Evolutionary conservation across 2,888 invertebrate species (phyloP), one percentile per base, ranked within the genome.

Genomic region (Oscheius myriophilus): DNA sequence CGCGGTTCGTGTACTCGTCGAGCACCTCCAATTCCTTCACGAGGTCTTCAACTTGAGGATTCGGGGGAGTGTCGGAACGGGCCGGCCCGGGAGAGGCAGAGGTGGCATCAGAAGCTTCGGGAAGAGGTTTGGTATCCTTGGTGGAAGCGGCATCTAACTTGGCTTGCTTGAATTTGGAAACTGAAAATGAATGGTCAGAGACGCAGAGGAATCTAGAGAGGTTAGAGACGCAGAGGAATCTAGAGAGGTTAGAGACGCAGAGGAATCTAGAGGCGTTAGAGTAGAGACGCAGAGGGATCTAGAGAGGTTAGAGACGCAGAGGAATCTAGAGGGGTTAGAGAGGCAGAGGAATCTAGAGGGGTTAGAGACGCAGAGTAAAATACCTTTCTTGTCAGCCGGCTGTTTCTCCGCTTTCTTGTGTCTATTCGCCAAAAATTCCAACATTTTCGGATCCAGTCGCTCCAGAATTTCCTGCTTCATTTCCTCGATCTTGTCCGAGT

Each of bases 1-100:
- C 65, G 16, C 71, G 61, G 67, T 69, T 69, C 23, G 26, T 63
- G 26, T 67, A 81, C 23, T 79, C 79, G 3, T 79, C 79, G 18
- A 84, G 68, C 1, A 85, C 78, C 69, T 84, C 84, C 67, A 85
- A 63, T 62, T 85, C 78, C 51, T 78, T 81, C 41, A 85, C 71
- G 54, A 77, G 70, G 23, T 82, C 82, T 18, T 73, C 76, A 3
- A 74, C 75, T 12, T 63, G 49, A 11, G 67, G 70, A 42, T 62
- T 69, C 18, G 59, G 21, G 2, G 61, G 52, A 16, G 46, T 12
- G 9, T 55, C 25, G 55, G 39, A 1, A 1, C 21, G n/a, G 16
- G n/a, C 12, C 12, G 16, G 0, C 16, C 43, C n/a, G n/a, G 42
- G 42, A 51, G 1, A 55, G 14, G n/a, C n/a, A n/a, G n/a, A n/a